These are phyloP conservation scores for Dolichotis patagonum DNA, from an alignment of 2,113 vertebrate species.

Conservation along the genomic window DNA sequence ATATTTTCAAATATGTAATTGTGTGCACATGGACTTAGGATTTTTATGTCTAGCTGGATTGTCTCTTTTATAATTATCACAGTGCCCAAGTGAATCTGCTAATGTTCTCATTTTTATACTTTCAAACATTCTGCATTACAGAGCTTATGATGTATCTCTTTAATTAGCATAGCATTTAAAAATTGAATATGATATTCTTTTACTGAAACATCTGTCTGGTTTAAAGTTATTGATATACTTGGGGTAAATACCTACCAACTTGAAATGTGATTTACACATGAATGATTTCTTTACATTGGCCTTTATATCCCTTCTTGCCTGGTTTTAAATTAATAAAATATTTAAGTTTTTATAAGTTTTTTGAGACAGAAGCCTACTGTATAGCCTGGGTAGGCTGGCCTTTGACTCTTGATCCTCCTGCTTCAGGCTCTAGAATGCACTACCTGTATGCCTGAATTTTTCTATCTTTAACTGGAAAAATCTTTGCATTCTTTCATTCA, in stretches of 20 bases:
- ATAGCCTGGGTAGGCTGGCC: neutral
- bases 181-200: neutral
- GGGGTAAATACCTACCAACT: neutral
- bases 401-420: neutral
- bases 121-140: neutral
- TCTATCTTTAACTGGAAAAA: neutral
- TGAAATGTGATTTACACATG: neutral
- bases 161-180: neutral
- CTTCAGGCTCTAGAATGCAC: neutral
- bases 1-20: conserved; percentile 2
- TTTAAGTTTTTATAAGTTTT: neutral
- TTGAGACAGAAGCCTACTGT: neutral
- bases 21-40: neutral
- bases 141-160: neutral
- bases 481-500: neutral
- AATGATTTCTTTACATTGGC: neutral
- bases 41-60: neutral
- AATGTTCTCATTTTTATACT: neutral
- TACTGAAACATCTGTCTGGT: neutral
- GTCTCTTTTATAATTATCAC: neutral
- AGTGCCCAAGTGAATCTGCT: neutral
- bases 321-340: conserved; percentile 9
- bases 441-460: neutral
- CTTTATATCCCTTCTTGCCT: neutral
- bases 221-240: neutral